phyloP scores from a whole-genome alignment of 2,888 invertebrate genomes.

The Athalia cordata region DNA sequence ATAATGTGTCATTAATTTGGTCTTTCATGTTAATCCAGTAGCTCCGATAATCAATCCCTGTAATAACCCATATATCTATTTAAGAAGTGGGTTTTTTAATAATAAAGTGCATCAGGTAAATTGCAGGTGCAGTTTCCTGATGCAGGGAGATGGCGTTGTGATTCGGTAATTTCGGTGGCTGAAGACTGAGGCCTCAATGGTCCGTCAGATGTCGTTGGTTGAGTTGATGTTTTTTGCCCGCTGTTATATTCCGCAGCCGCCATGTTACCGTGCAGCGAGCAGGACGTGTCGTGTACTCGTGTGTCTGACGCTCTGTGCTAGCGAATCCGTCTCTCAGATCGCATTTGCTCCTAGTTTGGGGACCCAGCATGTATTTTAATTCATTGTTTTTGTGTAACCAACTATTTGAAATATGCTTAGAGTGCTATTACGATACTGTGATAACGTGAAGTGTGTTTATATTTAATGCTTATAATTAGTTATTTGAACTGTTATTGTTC shows the following conservation, averaged over 20 bases:
- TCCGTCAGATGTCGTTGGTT: not conserved
- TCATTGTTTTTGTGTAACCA: not conserved
- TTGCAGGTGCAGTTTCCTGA: too few relatives aligned
- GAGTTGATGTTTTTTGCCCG: conserved; percentile 26
- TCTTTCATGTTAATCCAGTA: too few relatives aligned
- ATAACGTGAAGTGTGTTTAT: conserved; percentile 30
- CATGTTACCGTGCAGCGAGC: conserved; percentile 38
- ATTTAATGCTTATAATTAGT: not conserved
- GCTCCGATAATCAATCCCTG: too few relatives aligned
- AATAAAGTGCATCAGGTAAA: too few relatives aligned
- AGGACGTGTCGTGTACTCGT: conserved; percentile 34
- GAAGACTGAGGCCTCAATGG: not conserved
- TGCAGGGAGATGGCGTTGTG: too few relatives aligned
- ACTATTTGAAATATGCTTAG: conserved; percentile 15
- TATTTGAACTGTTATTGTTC: not conserved
- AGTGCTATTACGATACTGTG: conserved; percentile 24
- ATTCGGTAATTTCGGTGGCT: not conserved
- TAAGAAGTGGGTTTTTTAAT: too few relatives aligned
- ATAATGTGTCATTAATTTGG: too few relatives aligned
- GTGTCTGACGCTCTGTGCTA: not conserved
- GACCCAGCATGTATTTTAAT: conserved; percentile 12
- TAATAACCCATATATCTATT: too few relatives aligned
- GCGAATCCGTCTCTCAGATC: not conserved
- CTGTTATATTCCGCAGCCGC: conserved; percentile 13
- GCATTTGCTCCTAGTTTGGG: not conserved